phyloP scores from a whole-genome alignment of 2,113 vertebrate genomes.

The Cygnus buccinator region DNA sequence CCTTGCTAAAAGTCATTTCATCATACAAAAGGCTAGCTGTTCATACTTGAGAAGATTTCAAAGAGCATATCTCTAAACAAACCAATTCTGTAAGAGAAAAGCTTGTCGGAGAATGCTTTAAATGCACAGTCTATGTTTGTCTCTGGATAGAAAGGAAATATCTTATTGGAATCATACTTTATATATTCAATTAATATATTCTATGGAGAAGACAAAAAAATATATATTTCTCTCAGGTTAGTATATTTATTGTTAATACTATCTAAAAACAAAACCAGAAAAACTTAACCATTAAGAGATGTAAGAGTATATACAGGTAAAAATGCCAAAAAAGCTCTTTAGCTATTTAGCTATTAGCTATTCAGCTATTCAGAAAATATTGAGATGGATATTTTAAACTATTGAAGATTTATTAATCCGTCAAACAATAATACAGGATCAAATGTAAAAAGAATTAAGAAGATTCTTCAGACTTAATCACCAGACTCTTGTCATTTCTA shows the following conservation, averaged over 20 bases:
- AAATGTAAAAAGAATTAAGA: neutral
- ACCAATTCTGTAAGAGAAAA: neutral
- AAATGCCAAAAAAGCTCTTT: neutral
- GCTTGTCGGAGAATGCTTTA: neutral
- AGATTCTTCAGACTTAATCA: neutral
- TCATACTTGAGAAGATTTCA: constrained; percentile 26
- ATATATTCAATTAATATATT: neutral
- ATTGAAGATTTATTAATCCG: neutral
- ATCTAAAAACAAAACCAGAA: neutral
- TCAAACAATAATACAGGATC: neutral
- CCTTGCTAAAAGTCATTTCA: neutral
- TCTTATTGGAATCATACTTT: neutral
- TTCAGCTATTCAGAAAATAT: neutral
- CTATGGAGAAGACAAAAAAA: neutral
- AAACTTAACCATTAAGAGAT: neutral
- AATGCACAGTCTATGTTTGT: neutral
- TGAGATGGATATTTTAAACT: neutral
- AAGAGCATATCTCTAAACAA: neutral
- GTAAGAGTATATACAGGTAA: neutral
- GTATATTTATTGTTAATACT: neutral
- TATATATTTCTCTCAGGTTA: neutral
- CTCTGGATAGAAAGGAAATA: neutral
- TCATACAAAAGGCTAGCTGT: constrained; percentile 10
- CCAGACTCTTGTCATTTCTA: neutral
- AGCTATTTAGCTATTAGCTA: no score